Percentiles rank a stretch among this genome's conserved stretches.
Evolutionary conservation across 1,140 invertebrate genomes (phyloP).

Genomic region (Pseudomyrmex dendroicus): DNA sequence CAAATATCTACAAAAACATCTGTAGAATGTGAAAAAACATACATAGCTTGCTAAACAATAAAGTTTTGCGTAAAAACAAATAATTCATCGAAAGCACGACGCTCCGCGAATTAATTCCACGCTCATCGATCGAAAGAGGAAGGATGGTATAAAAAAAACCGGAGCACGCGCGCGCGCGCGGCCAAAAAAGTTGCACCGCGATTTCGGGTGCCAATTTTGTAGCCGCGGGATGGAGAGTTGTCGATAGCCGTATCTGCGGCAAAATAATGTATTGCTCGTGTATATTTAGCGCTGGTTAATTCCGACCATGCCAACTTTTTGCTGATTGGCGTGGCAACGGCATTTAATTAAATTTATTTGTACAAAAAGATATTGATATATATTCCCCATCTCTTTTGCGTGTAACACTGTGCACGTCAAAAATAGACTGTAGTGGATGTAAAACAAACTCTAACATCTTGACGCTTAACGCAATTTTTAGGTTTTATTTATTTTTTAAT

Average conservation of each 20-base stretch:
- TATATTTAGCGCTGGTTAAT: constrained; percentile 44
- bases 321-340: constrained; percentile 3
- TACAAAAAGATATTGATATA: not conserved
- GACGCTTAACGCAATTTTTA: not conserved
- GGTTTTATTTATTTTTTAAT: not conserved
- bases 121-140: constrained; percentile 22
- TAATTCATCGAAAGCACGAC: constrained; percentile 13
- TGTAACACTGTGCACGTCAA: not conserved
- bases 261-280: constrained; percentile 35
- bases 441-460: not conserved
- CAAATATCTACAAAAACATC: not conserved
- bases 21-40: not conserved
- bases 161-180: not conserved
- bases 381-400: not conserved
- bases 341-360: constrained; percentile 43
- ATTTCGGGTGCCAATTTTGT: constrained; percentile 49
- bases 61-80: constrained; percentile 9
- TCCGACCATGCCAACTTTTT: constrained; percentile 15
- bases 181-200: constrained; percentile 41
- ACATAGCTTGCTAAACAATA: not conserved
- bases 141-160: constrained; percentile 21
- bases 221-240: constrained; percentile 42
- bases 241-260: constrained; percentile 27
- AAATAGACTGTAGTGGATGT: not conserved
- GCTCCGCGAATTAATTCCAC: constrained; percentile 29